Evolutionary conservation across 2,113 vertebrate species (phyloP), one percentile per base, ranked within the genome.

Genomic region (Caloenas nicobarica): DNA sequence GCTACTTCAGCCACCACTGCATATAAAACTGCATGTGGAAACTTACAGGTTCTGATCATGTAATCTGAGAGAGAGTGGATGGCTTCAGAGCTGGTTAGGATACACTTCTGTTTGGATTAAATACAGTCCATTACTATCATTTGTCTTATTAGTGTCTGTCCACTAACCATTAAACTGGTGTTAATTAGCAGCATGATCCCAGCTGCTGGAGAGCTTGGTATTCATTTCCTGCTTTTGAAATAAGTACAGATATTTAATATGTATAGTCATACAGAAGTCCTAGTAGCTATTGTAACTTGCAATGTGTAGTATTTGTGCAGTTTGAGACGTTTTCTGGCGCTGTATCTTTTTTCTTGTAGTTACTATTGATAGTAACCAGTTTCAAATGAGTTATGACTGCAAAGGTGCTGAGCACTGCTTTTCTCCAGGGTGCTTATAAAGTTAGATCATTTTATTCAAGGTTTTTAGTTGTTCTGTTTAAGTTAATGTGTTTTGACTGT

Each of bases 1-100:
- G 29, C 19, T 22, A 1, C 13, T 79, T 65, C 50, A 73, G 31
- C 53, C 1, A 1, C 33, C 7, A 2, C 1, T 85, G 53, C 24
- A 1, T 58, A 1, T 23, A 36, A 62, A 68, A 24, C 51, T 79
- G 1, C 9, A 25, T 7, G 4, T 78, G 38, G 40, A 87, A 71
- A 40, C 11, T 46, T 25, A 8, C 2, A 0, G 12, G 17, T 42
- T 48, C 62, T 81, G 33, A 15, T 71, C 11, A 0, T 50, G 34
- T n/a, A 28, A 1, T 46, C 10, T 28, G 31, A 44, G 50, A 3
- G 7, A 21, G 9, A 16, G n/a, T n/a, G 31, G 38, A 26, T 61
- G 21, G 64, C 9, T 36, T 82, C 66, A 33, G 11, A 65, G 7
- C 15, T 51, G 25, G 11, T 76, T 71, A 72, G 33, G 77, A n/a